phyloP scores from a whole-genome alignment of 2,113 vertebrate species.

The Zosterops japonicus region DNA sequence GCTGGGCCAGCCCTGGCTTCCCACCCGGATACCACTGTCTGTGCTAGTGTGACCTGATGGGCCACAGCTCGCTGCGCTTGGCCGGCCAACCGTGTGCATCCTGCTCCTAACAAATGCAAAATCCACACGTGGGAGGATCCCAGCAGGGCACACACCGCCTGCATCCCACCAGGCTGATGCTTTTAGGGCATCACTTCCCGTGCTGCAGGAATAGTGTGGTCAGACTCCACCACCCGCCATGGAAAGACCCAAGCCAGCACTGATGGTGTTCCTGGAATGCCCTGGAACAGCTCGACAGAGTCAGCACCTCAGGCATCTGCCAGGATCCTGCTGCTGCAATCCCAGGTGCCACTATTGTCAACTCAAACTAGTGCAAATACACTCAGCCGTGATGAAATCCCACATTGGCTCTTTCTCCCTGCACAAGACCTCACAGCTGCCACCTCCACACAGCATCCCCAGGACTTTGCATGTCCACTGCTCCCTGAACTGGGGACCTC shows the following conservation, averaged over 20 bases:
- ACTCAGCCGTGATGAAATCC: neutral
- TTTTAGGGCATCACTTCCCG: neutral
- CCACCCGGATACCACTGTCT: accelerated
- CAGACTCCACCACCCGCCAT: neutral
- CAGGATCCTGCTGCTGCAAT: neutral
- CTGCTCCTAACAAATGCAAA: neutral
- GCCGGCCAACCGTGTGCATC: neutral
- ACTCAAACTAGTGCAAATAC: accelerated
- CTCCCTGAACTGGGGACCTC: accelerated
- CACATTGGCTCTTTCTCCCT: neutral
- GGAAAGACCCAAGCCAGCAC: neutral
- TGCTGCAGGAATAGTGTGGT: accelerated
- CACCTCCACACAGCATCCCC: neutral
- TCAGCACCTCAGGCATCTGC: neutral
- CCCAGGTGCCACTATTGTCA: accelerated
- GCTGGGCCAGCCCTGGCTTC: neutral
- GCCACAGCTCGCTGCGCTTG: neutral
- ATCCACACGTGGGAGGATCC: neutral
- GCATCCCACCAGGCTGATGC: neutral
- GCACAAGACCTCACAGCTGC: neutral
- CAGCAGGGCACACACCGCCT: accelerated
- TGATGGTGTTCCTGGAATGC: accelerated
- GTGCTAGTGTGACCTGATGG: neutral
- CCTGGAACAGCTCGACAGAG: accelerated
- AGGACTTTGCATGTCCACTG: accelerated